Conservation (phyloP, 2,888 invertebrate genomes). For the Dendrolimus houi region DNA sequence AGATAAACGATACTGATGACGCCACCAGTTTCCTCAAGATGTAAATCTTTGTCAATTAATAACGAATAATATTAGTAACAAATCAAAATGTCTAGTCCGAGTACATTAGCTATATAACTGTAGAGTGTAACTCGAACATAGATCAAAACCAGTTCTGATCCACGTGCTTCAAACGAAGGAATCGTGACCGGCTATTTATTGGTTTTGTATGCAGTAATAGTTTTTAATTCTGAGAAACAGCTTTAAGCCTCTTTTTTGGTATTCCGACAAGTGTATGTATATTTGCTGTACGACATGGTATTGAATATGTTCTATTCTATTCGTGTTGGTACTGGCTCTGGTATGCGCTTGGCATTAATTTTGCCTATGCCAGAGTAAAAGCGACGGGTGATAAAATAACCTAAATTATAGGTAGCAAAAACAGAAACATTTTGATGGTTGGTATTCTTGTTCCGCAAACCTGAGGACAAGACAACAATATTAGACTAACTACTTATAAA, state of each 20-base stretch:
- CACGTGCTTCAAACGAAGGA: slow-evolving; percentile 41
- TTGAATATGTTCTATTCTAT: neutral
- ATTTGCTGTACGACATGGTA: neutral
- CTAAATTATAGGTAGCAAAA: too few species aligned
- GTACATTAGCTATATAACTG: neutral
- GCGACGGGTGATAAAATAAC: too few species aligned
- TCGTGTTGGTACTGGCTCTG: too few species aligned
- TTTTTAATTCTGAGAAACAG: slow-evolving; percentile 14
- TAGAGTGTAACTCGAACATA: neutral
- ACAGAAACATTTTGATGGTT: too few species aligned
- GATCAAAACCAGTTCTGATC: slow-evolving; percentile 30
- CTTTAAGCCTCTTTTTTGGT: slow-evolving; percentile 11
- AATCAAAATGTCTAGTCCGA: neutral
- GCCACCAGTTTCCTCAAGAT: too few species aligned
- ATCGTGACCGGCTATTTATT: slow-evolving; percentile 52
- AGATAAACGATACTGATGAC: too few species aligned
- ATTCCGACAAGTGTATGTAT: neutral
- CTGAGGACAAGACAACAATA: too few species aligned
- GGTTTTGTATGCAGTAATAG: slow-evolving; percentile 20
- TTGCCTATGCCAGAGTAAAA: too few species aligned
- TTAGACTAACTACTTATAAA: too few species aligned
- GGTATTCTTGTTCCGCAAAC: too few species aligned
- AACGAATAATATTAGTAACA: neutral
- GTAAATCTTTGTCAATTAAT: too few species aligned
- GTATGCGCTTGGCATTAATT: too few species aligned